phyloP scores from a whole-genome alignment of 2,797 vertebrate genomes.

The Chaetophractus vellerosus region DNA sequence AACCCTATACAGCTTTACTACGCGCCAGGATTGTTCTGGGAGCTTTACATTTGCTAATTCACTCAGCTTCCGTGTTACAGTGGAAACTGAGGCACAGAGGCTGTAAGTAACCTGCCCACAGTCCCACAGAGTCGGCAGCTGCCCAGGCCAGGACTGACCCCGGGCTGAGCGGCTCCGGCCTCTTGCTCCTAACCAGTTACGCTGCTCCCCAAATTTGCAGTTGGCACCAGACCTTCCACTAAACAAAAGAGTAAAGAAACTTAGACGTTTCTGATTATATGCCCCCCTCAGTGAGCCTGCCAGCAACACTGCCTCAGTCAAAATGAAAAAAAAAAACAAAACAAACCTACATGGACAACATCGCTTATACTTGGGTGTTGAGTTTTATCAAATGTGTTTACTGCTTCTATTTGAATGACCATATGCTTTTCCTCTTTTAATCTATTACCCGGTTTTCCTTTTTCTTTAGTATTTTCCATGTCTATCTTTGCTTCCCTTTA shows the following conservation, averaged over 20 bases:
- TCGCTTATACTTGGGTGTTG: neutral
- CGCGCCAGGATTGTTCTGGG: neutral
- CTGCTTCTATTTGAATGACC: neutral
- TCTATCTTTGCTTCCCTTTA: neutral
- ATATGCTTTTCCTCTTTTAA: neutral
- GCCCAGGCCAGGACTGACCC: neutral
- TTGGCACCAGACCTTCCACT: neutral
- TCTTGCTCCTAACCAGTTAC: neutral
- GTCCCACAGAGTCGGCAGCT: neutral
- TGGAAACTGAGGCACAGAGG: too few species aligned
- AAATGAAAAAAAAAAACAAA: neutral
- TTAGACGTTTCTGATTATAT: neutral
- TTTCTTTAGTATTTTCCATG: neutral
- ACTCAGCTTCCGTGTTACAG: neutral
- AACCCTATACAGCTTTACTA: neutral
- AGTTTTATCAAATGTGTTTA: constrained; percentile 7
- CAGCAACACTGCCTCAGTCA: neutral
- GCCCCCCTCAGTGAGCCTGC: neutral
- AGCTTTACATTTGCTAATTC: neutral
- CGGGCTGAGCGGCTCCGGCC: neutral
- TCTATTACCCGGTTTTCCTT: neutral
- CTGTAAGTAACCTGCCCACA: neutral
- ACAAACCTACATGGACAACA: constrained; percentile 19
- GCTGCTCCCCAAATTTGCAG: neutral
- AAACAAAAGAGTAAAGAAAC: neutral